Conservation (phyloP, 1,140 invertebrate genomes). For the Brachionus rubens region DNA sequence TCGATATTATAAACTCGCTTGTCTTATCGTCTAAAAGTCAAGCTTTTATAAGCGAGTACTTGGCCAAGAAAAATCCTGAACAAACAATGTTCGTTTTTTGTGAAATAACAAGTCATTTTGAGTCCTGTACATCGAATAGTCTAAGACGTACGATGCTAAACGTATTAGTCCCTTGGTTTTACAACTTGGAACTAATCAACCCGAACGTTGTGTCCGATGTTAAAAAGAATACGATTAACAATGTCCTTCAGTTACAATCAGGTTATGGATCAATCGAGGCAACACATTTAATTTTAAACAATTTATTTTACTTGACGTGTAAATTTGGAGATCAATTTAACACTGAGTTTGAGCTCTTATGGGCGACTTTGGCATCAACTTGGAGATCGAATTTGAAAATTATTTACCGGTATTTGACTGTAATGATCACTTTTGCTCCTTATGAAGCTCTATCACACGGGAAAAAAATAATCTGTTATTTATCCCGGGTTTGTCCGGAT, state of each 20-base stretch:
- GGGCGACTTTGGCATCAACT: constrained; percentile 82
- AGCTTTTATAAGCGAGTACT: constrained; percentile 80
- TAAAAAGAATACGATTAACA: constrained; percentile 1
- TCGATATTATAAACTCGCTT: constrained; percentile 69
- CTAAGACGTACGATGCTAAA: constrained; percentile 82
- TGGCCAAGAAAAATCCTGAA: constrained; percentile 88
- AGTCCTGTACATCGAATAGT: constrained; percentile 54
- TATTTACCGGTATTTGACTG: constrained; percentile 92
- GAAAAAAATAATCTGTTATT: constrained; percentile 86
- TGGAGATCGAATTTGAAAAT: constrained; percentile 96
- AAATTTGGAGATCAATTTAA: constrained; percentile 78
- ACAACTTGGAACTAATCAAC: constrained; percentile 97
- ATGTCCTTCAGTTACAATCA: background rate
- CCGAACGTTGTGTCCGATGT: constrained; percentile 79
- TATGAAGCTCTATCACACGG: constrained; percentile 84
- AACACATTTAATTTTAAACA: constrained; percentile 84
- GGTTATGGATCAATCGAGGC: constrained; percentile 36
- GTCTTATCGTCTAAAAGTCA: constrained; percentile 84
- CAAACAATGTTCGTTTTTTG: constrained; percentile 98
- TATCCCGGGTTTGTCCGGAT: constrained; percentile 82
- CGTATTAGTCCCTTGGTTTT: constrained; percentile 91
- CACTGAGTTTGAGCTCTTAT: constrained; percentile 88
- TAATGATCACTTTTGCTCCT: constrained; percentile 90
- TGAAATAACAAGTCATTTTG: constrained; percentile 64
- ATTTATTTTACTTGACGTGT: constrained; percentile 97